Percentiles rank a stretch among this genome's conserved stretches.
Evolutionary conservation across 1,140 invertebrate genomes (phyloP).

Genomic region (Pseudomyrmex cubaensis): DNA sequence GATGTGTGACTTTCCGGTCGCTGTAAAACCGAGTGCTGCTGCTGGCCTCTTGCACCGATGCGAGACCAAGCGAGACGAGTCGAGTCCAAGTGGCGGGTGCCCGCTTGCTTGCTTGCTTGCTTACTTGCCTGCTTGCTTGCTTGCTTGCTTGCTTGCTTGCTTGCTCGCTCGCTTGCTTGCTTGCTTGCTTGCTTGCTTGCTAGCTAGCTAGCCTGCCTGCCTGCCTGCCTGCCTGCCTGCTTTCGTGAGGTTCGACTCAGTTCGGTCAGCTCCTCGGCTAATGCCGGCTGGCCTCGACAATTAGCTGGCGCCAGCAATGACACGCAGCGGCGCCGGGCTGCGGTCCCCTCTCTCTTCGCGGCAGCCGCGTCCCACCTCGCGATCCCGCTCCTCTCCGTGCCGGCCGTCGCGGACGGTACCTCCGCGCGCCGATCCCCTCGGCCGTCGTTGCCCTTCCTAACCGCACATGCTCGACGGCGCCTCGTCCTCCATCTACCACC

Average conservation of each 20-base stretch:
- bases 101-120: constrained; percentile 15
- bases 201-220: background rate
- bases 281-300: constrained; percentile 83
- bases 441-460: constrained; percentile 25
- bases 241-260: constrained; percentile 65
- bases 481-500: constrained; percentile 62
- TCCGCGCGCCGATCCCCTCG: constrained; percentile 2
- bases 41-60: constrained; percentile 2
- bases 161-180: background rate
- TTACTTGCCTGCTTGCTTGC: background rate
- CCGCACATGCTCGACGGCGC: constrained; percentile 67
- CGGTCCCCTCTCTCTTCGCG: constrained; percentile 52
- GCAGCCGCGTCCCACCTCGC: constrained; percentile 52
- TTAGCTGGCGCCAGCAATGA: constrained; percentile 84
- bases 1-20: background rate
- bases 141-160: constrained; percentile 18
- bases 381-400: background rate
- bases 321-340: constrained; percentile 79
- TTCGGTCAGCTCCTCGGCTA: constrained; percentile 79
- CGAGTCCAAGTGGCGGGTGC: background rate
- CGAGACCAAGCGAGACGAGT: constrained; percentile 4
- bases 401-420: constrained; percentile 29
- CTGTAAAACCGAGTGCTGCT: background rate
- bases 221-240: background rate
- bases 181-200: background rate